Conservation (phyloP, 2,888 invertebrate genomes). For the Folsomia manolachei region DNA sequence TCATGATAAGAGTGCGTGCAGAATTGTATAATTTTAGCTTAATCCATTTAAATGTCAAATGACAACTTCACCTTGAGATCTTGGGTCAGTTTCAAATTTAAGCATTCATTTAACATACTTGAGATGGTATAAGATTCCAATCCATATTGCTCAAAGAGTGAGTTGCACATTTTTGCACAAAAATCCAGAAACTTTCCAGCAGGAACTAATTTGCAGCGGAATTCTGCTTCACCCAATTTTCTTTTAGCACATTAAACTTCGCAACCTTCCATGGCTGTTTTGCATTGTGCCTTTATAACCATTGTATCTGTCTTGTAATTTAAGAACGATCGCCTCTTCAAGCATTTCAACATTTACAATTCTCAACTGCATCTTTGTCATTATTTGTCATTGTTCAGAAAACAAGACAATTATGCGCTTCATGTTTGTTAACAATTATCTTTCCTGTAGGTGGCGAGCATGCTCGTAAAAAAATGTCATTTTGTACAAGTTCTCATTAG, state of each 20-base stretch:
- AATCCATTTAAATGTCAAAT: too few species aligned
- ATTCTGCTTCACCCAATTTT: neutral
- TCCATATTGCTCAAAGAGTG: too few species aligned
- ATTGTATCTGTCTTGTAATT: neutral
- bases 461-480: too few species aligned
- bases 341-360: too few species aligned
- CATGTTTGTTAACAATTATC: neutral
- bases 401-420: neutral
- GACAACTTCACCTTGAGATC: too few species aligned
- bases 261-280: neutral
- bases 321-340: neutral
- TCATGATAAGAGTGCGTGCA: too few species aligned
- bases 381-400: neutral
- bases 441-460: neutral
- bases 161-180: too few species aligned
- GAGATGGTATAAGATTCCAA: too few species aligned
- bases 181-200: too few species aligned
- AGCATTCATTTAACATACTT: too few species aligned
- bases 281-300: neutral
- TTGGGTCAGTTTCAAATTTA: too few species aligned
- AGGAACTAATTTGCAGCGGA: neutral
- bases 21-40: too few species aligned
- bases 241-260: neutral
- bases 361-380: neutral
- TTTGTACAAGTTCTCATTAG: neutral